Conservation (phyloP, 2,113 vertebrate genomes). For the Carassius auratus region DNA sequence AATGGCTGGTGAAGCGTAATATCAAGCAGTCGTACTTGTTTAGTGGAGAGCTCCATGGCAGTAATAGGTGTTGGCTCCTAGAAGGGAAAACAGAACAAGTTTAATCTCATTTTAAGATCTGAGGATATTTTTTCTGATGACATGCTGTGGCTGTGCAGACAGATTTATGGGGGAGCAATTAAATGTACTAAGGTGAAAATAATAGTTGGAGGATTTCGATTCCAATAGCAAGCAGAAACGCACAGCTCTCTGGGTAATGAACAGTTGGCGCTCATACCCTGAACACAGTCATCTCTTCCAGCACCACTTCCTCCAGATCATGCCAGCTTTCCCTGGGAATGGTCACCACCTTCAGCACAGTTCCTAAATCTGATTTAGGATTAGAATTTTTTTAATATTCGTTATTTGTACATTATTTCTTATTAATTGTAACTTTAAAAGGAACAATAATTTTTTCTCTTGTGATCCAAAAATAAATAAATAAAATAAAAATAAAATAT, state of each 20-base stretch:
- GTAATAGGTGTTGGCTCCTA: constrained; percentile 91
- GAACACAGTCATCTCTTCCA: constrained; percentile 98
- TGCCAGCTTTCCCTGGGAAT: constrained; percentile 98
- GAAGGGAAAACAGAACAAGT: constrained; percentile 51
- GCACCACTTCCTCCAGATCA: constrained; percentile 94
- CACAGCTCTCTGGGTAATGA: constrained; percentile 23
- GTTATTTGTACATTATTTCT: background rate
- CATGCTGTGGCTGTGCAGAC: background rate
- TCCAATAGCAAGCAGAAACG: constrained; percentile 8
- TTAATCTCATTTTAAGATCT: constrained; percentile 16
- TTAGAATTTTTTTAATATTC: background rate
- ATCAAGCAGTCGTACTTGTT: constrained; percentile 82
- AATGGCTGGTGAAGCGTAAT: background rate
- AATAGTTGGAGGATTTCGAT: constrained; percentile 19
- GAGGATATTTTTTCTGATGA: constrained; percentile 26
- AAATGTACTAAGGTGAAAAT: constrained; percentile 33
- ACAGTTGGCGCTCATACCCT: constrained; percentile 76
- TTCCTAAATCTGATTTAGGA: constrained; percentile 84
- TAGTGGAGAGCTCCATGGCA: constrained; percentile 97
- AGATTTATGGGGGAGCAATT: constrained; percentile 38
- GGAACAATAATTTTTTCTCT: background rate
- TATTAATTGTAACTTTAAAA: background rate
- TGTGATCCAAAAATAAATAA: background rate
- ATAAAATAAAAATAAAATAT: too few species aligned
- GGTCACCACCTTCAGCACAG: constrained; percentile 96